phyloP scores from a whole-genome alignment of 37 sponge, comb jelly and placozoan genomes.

The Eunapius fragilis region DNA sequence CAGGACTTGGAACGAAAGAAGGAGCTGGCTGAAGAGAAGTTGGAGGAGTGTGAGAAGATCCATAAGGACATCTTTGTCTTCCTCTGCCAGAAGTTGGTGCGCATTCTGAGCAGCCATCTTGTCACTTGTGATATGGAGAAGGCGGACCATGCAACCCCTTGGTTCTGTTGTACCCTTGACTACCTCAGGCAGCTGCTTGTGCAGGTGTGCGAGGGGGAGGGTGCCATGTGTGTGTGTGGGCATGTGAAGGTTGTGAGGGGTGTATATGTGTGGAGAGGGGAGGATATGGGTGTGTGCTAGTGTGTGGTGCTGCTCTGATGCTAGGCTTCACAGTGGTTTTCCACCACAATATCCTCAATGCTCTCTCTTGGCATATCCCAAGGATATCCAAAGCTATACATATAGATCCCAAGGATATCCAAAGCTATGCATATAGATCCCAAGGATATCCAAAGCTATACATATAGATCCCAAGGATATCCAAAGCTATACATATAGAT shows the following conservation, averaged over 20 bases:
- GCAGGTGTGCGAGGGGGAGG: slow-evolving; percentile 28
- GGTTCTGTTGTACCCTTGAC: slow-evolving; percentile 70
- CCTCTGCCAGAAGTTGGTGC: slow-evolving; percentile 56
- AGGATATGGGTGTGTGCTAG: too few species aligned
- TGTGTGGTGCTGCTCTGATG: too few species aligned
- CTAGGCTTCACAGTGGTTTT: neutral
- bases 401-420: neutral
- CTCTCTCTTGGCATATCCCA: too few species aligned
- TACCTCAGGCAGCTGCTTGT: slow-evolving; percentile 67
- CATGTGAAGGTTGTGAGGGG: neutral
- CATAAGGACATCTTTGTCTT: slow-evolving; percentile 53
- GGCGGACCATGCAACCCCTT: slow-evolving; percentile 62
- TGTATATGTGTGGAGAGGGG: neutral
- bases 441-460: too few species aligned
- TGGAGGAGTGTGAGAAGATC: slow-evolving; percentile 53
- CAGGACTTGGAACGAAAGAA: slow-evolving; percentile 46
- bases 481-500: neutral
- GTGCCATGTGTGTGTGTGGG: neutral
- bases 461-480: neutral
- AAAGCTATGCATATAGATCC: neutral
- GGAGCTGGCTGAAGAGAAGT: slow-evolving; percentile 47
- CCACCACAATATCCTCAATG: too few species aligned
- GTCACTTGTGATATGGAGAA: slow-evolving; percentile 64
- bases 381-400: too few species aligned
- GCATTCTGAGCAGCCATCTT: slow-evolving; percentile 55